Conservation (phyloP, 35 echinoderm and acorn worm genomes). For the Lytechinus pictus region DNA sequence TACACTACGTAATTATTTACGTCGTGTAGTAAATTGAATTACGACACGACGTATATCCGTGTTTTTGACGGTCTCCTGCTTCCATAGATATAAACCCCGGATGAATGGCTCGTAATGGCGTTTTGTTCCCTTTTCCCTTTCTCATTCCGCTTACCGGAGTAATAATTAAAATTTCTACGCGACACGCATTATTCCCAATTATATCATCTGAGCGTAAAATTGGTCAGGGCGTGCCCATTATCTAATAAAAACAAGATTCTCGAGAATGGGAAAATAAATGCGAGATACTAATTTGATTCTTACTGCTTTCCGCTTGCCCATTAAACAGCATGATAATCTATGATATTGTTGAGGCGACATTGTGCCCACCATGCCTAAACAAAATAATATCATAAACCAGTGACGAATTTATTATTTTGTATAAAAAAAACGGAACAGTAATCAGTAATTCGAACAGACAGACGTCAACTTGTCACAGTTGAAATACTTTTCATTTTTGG, state of each 20-base stretch:
- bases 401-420: too few species aligned
- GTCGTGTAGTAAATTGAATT: too few species aligned
- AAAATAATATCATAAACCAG: neutral
- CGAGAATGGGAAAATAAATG: neutral
- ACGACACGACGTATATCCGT: too few species aligned
- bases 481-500: too few species aligned
- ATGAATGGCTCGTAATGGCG: constrained; percentile 35
- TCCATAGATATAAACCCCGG: constrained; percentile 36
- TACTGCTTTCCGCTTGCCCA: neutral
- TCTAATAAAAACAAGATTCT: constrained; percentile 30
- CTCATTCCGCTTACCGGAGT: neutral
- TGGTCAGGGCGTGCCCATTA: neutral
- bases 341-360: neutral
- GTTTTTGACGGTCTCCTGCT: too few species aligned
- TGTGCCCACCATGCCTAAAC: neutral
- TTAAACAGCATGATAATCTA: neutral
- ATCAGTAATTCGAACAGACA: neutral
- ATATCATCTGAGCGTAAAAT: constrained; percentile 4
- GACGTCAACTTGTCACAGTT: neutral
- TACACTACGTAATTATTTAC: too few species aligned
- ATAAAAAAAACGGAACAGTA: too few species aligned
- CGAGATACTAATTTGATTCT: neutral
- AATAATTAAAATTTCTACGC: constrained; percentile 31
- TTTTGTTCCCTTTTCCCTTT: neutral
- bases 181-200: constrained; percentile 25